Evolutionary conservation across 2,888 invertebrate species (phyloP).

Genomic region (Subacronicta megacephala): DNA sequence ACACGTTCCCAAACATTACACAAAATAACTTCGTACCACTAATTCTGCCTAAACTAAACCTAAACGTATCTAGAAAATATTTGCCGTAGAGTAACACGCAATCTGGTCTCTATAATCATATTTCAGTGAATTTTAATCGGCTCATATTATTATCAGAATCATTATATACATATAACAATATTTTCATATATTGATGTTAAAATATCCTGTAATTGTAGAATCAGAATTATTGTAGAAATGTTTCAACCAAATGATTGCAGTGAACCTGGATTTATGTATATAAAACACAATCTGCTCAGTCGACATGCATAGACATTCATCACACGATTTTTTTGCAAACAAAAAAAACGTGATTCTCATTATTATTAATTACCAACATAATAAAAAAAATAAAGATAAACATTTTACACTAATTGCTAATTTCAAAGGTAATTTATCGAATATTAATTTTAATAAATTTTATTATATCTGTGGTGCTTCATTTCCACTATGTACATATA

Average conservation of each 20-base stretch:
- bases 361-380: constrained; percentile 34
- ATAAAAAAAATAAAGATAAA: constrained; percentile 37
- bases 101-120: constrained; percentile 57
- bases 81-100: constrained; percentile 52
- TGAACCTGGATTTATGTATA: constrained; percentile 14
- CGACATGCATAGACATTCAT: constrained; percentile 35
- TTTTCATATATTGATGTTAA: constrained; percentile 60
- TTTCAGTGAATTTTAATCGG: constrained; percentile 66
- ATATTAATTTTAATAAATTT: constrained; percentile 60
- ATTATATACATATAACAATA: constrained; percentile 87
- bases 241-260: constrained; percentile 60
- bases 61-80: constrained; percentile 76
- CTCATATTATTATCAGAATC: constrained; percentile 68
- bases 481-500: constrained; percentile 73
- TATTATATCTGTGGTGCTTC: constrained; percentile 61
- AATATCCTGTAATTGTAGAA: constrained; percentile 43
- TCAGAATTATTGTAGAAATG: constrained; percentile 1
- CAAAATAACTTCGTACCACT: constrained; percentile 79
- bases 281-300: constrained; percentile 39
- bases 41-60: constrained; percentile 83
- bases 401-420: constrained; percentile 55
- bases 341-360: constrained; percentile 31
- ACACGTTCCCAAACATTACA: constrained; percentile 77
- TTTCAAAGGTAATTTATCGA: constrained; percentile 60
- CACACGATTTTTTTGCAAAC: constrained; percentile 22